Percentiles rank a stretch among this genome's conserved stretches.
Conservation (phyloP, 53 echinoderm and acorn worm species). For the Pentamera pediparva region DNA sequence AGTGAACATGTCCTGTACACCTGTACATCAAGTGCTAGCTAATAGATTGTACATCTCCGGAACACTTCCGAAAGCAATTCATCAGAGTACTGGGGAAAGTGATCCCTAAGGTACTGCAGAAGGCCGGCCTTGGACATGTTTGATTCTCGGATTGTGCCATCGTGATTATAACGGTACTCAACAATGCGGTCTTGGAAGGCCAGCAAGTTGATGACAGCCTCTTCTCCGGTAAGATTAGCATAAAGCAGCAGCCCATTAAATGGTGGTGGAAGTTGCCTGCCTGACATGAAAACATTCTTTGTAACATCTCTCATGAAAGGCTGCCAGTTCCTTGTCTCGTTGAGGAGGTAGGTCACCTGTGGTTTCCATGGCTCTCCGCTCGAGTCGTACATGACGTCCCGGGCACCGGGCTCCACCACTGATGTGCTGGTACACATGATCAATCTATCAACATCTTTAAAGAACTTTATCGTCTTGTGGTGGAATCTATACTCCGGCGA, state of each 20-base stretch:
- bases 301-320: no score
- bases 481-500: conserved; percentile 7
- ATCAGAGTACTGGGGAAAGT: conserved; percentile 12
- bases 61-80: no score
- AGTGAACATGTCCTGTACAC: no score
- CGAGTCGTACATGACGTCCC: conserved; percentile 2
- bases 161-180: not conserved
- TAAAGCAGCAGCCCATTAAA: conserved; percentile 14
- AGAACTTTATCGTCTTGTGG: conserved; percentile 12
- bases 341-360: conserved; percentile 8
- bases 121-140: conserved; percentile 2
- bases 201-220: not conserved
- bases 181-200: not conserved
- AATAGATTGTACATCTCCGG: no score
- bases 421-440: not conserved
- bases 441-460: not conserved
- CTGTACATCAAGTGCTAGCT: no score
- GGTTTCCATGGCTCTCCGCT: not conserved
- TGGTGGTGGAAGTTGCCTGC: not conserved
- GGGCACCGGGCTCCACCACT: not conserved
- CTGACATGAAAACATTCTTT: no score
- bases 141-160: not conserved
- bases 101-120: not conserved
- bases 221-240: conserved; percentile 5
- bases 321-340: not conserved